Evolutionary conservation across 2,888 invertebrate species (phyloP).

Genomic region (Parnassius glacialis): DNA sequence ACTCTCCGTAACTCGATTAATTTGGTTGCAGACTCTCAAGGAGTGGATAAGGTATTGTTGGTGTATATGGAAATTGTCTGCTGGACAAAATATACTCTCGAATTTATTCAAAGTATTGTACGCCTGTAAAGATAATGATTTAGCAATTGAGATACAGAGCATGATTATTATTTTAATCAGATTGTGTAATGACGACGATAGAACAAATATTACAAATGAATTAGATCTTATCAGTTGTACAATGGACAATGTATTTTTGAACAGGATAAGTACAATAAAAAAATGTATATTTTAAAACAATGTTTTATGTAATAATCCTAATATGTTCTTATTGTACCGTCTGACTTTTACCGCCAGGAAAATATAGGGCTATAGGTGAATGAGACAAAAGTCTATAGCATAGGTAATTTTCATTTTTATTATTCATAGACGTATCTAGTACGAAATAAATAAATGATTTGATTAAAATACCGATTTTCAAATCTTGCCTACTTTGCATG

Average conservation of each 20-base stretch:
- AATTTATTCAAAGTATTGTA: slow-evolving; percentile 60
- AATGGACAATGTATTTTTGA: slow-evolving; percentile 41
- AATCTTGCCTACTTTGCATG: no score
- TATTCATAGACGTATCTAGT: no score
- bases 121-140: slow-evolving; percentile 45
- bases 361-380: no score
- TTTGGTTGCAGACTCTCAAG: slow-evolving; percentile 56
- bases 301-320: slow-evolving; percentile 15
- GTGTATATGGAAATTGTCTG: slow-evolving; percentile 57
- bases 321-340: no score
- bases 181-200: slow-evolving; percentile 49
- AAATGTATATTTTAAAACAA: slow-evolving; percentile 36
- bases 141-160: slow-evolving; percentile 44
- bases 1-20: no score
- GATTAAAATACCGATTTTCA: no score
- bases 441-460: no score
- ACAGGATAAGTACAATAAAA: slow-evolving; percentile 49
- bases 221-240: slow-evolving; percentile 38
- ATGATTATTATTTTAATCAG: slow-evolving; percentile 52
- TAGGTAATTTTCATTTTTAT: no score
- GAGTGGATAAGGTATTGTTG: slow-evolving; percentile 65
- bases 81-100: slow-evolving; percentile 54
- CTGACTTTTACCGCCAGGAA: no score
- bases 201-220: slow-evolving; percentile 41
- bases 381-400: no score